Evolutionary conservation across 2,888 invertebrate species (phyloP).

Genomic region (Netelia inedita): DNA sequence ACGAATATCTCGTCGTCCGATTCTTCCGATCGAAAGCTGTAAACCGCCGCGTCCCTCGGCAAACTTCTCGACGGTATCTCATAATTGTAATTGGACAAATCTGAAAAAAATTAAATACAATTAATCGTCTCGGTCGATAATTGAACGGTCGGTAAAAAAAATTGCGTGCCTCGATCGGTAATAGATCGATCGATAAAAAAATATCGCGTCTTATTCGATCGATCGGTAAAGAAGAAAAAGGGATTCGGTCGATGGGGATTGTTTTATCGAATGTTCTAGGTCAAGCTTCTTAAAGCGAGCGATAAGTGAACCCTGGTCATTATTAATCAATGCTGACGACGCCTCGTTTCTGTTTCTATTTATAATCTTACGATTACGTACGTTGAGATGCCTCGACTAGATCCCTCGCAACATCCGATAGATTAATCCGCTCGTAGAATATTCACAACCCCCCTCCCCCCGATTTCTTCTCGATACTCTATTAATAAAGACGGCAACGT

Average conservation of each 20-base stretch:
- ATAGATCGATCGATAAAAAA: not conserved
- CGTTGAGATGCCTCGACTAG: not conserved
- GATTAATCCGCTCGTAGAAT: not conserved
- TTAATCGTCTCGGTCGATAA: not conserved
- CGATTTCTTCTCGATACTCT: not conserved
- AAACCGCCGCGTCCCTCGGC: constrained; percentile 35
- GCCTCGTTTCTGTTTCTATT: constrained; percentile 4
- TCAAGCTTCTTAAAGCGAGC: not conserved
- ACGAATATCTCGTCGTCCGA: constrained; percentile 41
- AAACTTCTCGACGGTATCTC: constrained; percentile 43
- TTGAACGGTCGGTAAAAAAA: too few species aligned
- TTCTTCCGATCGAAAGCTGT: constrained; percentile 45
- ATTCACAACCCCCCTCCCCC: not conserved
- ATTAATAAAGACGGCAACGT: not conserved
- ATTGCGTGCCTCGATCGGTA: not conserved
- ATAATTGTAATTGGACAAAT: constrained; percentile 71
- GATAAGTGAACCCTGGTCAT: not conserved
- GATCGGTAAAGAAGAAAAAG: too few species aligned
- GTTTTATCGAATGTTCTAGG: not conserved
- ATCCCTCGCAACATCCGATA: not conserved
- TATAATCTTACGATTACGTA: not conserved
- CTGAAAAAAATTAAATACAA: constrained; percentile 69
- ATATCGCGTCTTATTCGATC: too few species aligned
- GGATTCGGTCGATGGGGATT: too few species aligned
- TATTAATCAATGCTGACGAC: not conserved